Percentiles rank a stretch among this genome's conserved stretches.
phyloP scores from a whole-genome alignment of 1,140 invertebrate species.

The Rhagoletis pomonella region DNA sequence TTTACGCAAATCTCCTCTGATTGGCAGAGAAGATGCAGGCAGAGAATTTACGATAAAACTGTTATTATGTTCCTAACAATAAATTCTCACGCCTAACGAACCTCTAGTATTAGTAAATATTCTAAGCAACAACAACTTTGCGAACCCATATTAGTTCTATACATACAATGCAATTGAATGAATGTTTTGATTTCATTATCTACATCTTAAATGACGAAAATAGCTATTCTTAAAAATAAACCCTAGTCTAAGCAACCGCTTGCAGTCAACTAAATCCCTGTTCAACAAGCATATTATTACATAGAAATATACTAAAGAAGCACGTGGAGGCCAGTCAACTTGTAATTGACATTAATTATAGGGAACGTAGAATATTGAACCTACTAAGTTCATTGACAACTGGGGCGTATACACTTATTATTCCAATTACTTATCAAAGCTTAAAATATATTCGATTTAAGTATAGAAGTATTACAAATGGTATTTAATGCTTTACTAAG shows the following conservation, averaged over 20 bases:
- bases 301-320: neutral
- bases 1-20: too few relatives aligned
- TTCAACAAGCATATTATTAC: neutral
- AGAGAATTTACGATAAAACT: too few relatives aligned
- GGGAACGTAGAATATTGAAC: neutral
- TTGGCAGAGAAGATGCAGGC: too few relatives aligned
- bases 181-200: too few relatives aligned
- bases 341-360: neutral
- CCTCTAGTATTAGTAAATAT: too few relatives aligned
- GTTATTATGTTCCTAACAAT: too few relatives aligned
- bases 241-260: neutral
- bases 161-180: too few relatives aligned
- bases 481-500: neutral
- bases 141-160: too few relatives aligned
- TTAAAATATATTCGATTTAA: neutral
- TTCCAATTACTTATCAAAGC: neutral
- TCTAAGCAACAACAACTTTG: too few relatives aligned
- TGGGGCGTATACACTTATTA: neutral
- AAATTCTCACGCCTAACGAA: too few relatives aligned
- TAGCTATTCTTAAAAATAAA: neutral
- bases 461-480: neutral
- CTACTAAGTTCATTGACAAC: neutral
- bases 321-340: neutral
- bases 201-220: too few relatives aligned
- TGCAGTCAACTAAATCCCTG: neutral